Base-by-base conservation (phyloP, 2,888 invertebrate genomes). In the Trisateles emortualis region DNA sequence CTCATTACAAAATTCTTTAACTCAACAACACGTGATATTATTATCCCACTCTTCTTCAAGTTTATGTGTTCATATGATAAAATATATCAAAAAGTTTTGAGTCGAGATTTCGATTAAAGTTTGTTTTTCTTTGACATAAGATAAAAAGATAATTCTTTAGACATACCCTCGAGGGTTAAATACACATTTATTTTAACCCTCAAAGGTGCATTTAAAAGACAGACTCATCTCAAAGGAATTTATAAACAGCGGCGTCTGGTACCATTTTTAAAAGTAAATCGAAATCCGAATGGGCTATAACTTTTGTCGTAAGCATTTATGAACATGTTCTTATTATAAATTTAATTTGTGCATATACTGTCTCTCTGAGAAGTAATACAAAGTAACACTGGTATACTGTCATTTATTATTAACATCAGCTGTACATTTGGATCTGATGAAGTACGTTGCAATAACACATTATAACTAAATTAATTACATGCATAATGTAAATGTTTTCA, bases 241-340 rank as follows among this genome's bases (percentile, higher is more conserved):
- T n/a, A n/a, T n/a, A n/a, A n/a, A n/a, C n/a, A 52, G 52, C 14
- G 35, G 38, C 36, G 44, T 14, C 47, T 41, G 54, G 43, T 50
- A 62, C 59, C 59, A 61, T 61, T 75, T 75, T 65, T 61, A 62
- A 63, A 72, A 58, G 59, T 65, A 64, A 65, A 65, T 65, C 54
- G 58, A 68, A 50, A 44, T 32, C 24, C 30, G 14, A 52, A 53
- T 50, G 47, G 35, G 40, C 29, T n/a, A 59, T 59, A 59, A 61
- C 40, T 62, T 57, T 9, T 30, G 24, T 40, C 22, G 45, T 30
- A 49, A 55, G 45, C 40, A 54, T 51, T 24, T 51, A 60, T 63
- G 55, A 33, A 44, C 60, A 35, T 24, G 39, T 26, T 45, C 47
- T 54, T 59, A 63, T 60, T 59, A 71, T 47, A 52, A 11, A 52